Conservation (phyloP, 2,113 vertebrate species). For the Machaerirhynchus nigripectus region DNA sequence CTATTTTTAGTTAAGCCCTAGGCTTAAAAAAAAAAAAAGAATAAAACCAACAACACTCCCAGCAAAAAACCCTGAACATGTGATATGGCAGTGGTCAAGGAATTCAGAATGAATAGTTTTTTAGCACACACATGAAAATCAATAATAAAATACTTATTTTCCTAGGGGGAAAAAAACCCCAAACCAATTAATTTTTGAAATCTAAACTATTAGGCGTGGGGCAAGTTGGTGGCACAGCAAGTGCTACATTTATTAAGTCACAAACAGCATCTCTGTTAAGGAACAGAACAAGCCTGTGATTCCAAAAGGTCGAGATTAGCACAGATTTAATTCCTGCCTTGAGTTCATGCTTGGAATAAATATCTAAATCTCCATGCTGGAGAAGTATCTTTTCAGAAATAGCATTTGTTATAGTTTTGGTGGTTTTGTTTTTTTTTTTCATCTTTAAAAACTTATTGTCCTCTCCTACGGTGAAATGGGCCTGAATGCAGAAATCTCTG, state of each 20-base stretch:
- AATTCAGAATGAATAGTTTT: not conserved
- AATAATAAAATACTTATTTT: not conserved
- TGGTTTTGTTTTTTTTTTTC: no score
- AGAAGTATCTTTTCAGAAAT: not conserved
- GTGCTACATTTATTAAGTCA: not conserved
- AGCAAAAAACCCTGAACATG: rapidly evolving
- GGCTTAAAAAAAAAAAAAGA: not conserved
- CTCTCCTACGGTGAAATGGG: not conserved
- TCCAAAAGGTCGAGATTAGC: not conserved
- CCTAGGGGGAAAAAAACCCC: not conserved
- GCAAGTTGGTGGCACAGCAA: not conserved
- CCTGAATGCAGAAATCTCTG: not conserved
- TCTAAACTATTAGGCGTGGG: not conserved
- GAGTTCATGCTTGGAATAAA: not conserved
- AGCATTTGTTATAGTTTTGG: not conserved
- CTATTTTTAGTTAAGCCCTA: not conserved
- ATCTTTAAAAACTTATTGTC: rapidly evolving
- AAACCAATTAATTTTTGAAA: not conserved
- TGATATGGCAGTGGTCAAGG: not conserved
- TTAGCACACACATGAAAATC: not conserved
- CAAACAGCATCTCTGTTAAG: not conserved
- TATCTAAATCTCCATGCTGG: not conserved
- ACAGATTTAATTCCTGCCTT: not conserved
- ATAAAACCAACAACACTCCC: rapidly evolving
- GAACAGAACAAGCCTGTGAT: not conserved